A percentile compares a stretch with the other conserved stretches of the same genome.
Evolutionary conservation across 2,797 vertebrate genomes (phyloP).

Genomic region (Epinephelus malabaricus): DNA sequence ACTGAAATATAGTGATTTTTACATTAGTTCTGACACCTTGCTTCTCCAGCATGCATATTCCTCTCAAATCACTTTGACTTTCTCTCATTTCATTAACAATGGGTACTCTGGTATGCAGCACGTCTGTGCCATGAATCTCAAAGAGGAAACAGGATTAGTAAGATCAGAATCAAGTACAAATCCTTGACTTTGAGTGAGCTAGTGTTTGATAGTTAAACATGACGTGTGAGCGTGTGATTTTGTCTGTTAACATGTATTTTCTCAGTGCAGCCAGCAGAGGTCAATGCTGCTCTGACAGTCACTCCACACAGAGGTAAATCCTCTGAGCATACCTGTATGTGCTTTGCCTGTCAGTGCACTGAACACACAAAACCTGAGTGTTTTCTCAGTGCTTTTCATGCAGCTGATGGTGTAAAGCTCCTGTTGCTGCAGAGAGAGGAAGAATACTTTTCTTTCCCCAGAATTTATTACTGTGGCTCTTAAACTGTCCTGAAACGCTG

Average conservation of each 20-base stretch:
- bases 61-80: neutral
- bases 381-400: constrained; percentile 3
- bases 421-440: constrained; percentile 4
- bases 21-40: neutral
- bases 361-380: neutral
- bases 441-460: neutral
- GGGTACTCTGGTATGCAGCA: neutral
- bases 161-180: neutral
- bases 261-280: constrained; percentile 70
- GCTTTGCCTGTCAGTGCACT: constrained; percentile 1
- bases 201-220: neutral
- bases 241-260: constrained; percentile 20
- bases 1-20: neutral
- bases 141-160: neutral
- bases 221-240: too few species aligned
- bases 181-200: neutral
- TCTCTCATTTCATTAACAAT: too few species aligned
- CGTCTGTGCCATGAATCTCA: neutral
- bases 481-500: constrained; percentile 34
- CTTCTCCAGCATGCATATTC: neutral
- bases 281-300: constrained; percentile 62
- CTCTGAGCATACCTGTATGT: neutral
- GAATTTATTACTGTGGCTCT: constrained; percentile 12
- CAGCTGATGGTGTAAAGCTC: neutral
- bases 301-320: neutral